Percentiles rank a stretch among this genome's conserved stretches.
Evolutionary conservation across 2,888 invertebrate species (phyloP).

Genomic region (Torymus texanus): DNA sequence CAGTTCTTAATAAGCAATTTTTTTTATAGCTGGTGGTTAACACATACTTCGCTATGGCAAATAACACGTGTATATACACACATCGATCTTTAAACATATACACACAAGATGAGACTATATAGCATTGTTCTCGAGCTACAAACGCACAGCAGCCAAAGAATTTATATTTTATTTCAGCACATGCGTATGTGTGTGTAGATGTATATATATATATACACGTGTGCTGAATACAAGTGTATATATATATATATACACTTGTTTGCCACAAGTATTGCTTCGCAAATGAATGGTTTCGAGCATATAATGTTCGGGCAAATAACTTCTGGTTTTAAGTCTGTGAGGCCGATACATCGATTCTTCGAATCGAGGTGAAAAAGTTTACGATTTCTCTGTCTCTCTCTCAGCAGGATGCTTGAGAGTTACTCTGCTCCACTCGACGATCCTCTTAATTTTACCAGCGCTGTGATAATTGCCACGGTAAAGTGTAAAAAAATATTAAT

Average conservation of each 20-base stretch:
- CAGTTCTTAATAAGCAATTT: neutral
- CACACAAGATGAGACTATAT: neutral
- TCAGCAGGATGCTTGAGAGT: neutral
- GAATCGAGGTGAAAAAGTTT: conserved; percentile 19
- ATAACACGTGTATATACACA: neutral
- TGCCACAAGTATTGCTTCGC: neutral
- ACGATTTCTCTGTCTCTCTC: neutral
- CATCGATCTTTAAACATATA: neutral
- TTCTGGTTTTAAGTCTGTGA: conserved; percentile 34
- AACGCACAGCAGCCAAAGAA: neutral
- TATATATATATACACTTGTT: neutral
- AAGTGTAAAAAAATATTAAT: conserved; percentile 28
- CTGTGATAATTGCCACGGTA: conserved; percentile 5
- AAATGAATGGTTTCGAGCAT: conserved; percentile 19
- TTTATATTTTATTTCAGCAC: conserved; percentile 20
- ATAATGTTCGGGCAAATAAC: conserved; percentile 33
- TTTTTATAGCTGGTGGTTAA: neutral
- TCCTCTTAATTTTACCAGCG: conserved; percentile 32
- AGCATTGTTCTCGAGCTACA: neutral
- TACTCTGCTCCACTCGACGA: neutral
- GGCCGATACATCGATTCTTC: conserved; percentile 9
- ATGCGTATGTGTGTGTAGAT: no score
- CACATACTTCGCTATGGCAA: neutral
- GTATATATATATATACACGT: no score
- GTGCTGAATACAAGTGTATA: no score